A percentile compares a stretch with the other conserved stretches of the same genome.
Conservation (phyloP, 2,797 vertebrate species). For the Coluber constrictor region DNA sequence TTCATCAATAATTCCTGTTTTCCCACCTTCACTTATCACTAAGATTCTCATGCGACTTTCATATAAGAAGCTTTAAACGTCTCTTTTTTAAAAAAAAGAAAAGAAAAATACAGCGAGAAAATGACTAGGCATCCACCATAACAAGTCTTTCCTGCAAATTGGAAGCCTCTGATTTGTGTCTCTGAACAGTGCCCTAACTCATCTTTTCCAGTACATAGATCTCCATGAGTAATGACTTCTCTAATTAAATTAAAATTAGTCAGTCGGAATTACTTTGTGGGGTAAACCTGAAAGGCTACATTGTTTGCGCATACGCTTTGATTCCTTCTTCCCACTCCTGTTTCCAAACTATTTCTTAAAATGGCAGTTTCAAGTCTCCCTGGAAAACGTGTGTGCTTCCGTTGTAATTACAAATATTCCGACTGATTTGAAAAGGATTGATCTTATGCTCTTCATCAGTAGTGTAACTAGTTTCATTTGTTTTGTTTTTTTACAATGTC, state of each 20-base stretch:
- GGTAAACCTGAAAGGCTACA: neutral
- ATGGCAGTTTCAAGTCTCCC: neutral
- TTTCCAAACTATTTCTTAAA: constrained; percentile 2
- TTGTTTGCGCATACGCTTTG: neutral
- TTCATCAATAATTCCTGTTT: neutral
- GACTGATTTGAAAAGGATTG: neutral
- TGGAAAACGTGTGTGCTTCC: neutral
- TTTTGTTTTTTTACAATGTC: no score
- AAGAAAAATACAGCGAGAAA: constrained; percentile 25
- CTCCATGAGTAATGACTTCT: constrained; percentile 29
- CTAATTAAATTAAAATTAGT: constrained; percentile 33
- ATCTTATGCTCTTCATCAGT: neutral
- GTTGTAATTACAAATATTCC: neutral
- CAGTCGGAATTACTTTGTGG: constrained; percentile 13
- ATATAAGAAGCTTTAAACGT: neutral
- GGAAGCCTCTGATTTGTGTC: neutral
- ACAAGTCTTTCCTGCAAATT: neutral
- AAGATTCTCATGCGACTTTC: neutral
- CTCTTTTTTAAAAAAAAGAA: neutral
- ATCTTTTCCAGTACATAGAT: neutral
- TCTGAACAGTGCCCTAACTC: neutral
- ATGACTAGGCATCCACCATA: neutral
- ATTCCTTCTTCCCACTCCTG: neutral
- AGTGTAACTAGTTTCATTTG: neutral
- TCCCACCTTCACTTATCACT: neutral